Conservation (phyloP, 2,888 invertebrate species). For the Pseudoips prasinana region DNA sequence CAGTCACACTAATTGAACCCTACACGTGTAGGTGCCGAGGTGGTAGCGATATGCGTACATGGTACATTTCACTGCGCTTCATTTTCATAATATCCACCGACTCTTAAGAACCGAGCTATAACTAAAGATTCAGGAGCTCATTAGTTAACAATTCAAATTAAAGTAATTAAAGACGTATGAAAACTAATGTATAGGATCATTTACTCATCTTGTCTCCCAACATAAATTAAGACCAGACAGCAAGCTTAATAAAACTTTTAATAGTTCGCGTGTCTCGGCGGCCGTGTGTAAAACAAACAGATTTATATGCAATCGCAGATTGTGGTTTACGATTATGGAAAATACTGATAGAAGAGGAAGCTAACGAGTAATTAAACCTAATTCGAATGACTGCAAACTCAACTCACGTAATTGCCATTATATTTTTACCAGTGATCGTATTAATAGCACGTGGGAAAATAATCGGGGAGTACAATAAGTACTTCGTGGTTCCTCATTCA, state of each 20-base stretch:
- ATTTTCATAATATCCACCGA: no score
- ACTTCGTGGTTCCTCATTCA: slow-evolving; percentile 48
- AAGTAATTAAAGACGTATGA: no score
- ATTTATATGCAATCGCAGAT: slow-evolving; percentile 63
- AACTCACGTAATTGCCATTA: slow-evolving; percentile 38
- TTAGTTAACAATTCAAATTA: no score
- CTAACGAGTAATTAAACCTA: slow-evolving; percentile 58
- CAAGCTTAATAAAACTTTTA: slow-evolving; percentile 25
- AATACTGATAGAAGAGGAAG: slow-evolving; percentile 57
- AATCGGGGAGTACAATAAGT: slow-evolving; percentile 16
- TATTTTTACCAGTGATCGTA: slow-evolving; percentile 30
- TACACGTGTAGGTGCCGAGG: no score
- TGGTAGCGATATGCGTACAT: no score
- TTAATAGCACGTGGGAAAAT: slow-evolving; percentile 33
- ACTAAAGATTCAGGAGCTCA: no score
- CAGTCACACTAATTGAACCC: no score
- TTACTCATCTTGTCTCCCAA: slow-evolving; percentile 8
- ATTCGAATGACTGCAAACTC: slow-evolving; percentile 32
- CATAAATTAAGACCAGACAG: slow-evolving; percentile 33
- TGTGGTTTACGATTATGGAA: slow-evolving; percentile 72
- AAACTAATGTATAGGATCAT: no score
- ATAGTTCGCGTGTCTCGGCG: slow-evolving; percentile 28
- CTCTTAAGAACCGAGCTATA: no score
- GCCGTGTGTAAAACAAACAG: slow-evolving; percentile 52
- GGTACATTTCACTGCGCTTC: no score